Evolutionary conservation across 2,888 invertebrate species (phyloP).

Genomic region (Pachliopta kotzebuea): DNA sequence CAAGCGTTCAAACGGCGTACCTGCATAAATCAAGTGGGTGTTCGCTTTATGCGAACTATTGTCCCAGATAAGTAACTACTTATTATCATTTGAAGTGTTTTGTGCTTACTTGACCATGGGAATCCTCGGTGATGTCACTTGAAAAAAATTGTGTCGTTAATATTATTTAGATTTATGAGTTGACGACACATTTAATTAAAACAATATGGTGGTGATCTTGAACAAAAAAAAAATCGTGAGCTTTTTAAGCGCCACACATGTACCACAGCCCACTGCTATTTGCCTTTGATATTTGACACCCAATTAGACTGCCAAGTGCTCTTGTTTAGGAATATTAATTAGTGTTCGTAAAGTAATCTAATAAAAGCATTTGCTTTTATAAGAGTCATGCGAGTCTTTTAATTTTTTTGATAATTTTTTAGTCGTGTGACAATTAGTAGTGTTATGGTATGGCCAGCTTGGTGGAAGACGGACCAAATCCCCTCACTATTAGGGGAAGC

Average conservation of each 20-base stretch:
- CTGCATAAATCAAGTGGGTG: slow-evolving; percentile 2
- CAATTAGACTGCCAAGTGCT: slow-evolving; percentile 12
- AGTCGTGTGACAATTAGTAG: too few species aligned
- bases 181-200: slow-evolving; percentile 1
- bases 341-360: too few species aligned
- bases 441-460: too few species aligned
- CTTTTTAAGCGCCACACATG: slow-evolving; percentile 11
- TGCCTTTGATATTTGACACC: slow-evolving; percentile 26
- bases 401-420: too few species aligned
- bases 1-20: neutral
- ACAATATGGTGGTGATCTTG: neutral
- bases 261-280: slow-evolving; percentile 1
- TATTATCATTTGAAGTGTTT: neutral
- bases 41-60: neutral
- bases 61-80: neutral
- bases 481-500: too few species aligned
- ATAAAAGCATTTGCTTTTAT: too few species aligned
- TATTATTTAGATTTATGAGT: neutral
- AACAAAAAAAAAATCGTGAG: neutral
- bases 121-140: neutral
- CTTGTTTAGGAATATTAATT: slow-evolving; percentile 1
- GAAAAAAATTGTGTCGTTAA: neutral
- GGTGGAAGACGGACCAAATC: too few species aligned
- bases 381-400: too few species aligned
- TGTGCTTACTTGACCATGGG: neutral